phyloP scores from a whole-genome alignment of 2,113 vertebrate genomes.

The Takifugu bimaculatus region DNA sequence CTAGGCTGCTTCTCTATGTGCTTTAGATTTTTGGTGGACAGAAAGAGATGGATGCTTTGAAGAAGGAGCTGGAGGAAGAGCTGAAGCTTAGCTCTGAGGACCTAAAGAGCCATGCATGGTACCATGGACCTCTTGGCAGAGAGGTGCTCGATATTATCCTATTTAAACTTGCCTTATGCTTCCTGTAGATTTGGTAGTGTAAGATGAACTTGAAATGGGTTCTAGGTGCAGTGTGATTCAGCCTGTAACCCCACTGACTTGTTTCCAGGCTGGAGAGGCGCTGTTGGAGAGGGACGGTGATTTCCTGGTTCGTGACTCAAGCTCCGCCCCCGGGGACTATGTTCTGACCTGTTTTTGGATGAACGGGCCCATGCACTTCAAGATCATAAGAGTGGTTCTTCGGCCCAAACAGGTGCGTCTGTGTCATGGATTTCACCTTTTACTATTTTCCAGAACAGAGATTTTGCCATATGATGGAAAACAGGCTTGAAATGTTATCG shows the following conservation, averaged over 20 bases:
- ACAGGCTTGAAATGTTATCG: not conserved
- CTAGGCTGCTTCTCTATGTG: conserved; percentile 5
- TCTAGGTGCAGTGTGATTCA: not conserved
- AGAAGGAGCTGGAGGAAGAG: conserved; percentile 82
- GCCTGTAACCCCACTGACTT: conserved; percentile 4
- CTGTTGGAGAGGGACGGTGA: conserved; percentile 80
- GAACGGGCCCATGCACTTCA: conserved; percentile 79
- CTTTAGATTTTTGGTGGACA: conserved; percentile 60
- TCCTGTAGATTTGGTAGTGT: not conserved
- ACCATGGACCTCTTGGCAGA: conserved; percentile 76
- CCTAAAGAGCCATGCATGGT: conserved; percentile 81
- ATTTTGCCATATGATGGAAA: not conserved
- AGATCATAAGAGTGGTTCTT: conserved; percentile 82
- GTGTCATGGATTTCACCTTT: not conserved
- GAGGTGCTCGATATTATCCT: conserved; percentile 67
- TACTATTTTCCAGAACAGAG: not conserved
- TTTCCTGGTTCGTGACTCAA: conserved; percentile 82
- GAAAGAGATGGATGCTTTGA: conserved; percentile 74
- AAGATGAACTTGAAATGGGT: not conserved
- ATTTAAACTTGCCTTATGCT: not conserved
- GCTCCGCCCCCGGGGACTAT: conserved; percentile 70
- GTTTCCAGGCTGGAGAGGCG: conserved; percentile 76
- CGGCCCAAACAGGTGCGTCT: conserved; percentile 74
- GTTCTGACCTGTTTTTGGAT: conserved; percentile 82
- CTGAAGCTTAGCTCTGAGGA: conserved; percentile 78